These are phyloP conservation scores for Chouioia cunea DNA, from an alignment of 2,888 invertebrate genomes.

Conservation along the genomic window DNA sequence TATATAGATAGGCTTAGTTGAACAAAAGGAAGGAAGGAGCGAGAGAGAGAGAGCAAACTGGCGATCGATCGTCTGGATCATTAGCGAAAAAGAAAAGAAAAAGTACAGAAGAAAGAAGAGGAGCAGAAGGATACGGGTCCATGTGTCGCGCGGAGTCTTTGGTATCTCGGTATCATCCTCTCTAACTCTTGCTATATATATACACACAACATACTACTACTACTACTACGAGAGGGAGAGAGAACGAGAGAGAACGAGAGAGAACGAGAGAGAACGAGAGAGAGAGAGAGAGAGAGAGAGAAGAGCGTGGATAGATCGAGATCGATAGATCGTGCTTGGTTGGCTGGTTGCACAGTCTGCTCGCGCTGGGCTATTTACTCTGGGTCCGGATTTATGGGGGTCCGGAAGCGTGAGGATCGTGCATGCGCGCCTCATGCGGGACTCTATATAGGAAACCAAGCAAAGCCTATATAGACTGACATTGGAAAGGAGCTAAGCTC, in stretches of 20 bases:
- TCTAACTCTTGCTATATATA: background rate
- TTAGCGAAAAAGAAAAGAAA: constrained; percentile 24
- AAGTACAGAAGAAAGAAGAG: background rate
- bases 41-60: constrained; percentile 26
- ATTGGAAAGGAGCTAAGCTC: too few species aligned
- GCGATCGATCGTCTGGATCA: constrained; percentile 26
- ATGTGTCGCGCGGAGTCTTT: background rate
- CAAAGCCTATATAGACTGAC: constrained; percentile 29
- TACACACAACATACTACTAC: too few species aligned
- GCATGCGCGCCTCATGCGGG: too few species aligned
- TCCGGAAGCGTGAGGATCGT: constrained; percentile 15
- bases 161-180: constrained; percentile 26
- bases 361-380: constrained; percentile 9
- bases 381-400: constrained; percentile 42
- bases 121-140: background rate
- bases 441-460: too few species aligned
- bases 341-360: background rate
- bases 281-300: too few species aligned
- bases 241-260: too few species aligned
- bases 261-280: too few species aligned
- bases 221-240: too few species aligned
- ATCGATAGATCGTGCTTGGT: constrained; percentile 42
- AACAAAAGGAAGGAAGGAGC: constrained; percentile 27
- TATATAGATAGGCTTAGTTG: background rate
- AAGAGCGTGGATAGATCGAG: constrained; percentile 37